phyloP scores from a whole-genome alignment of 2,113 vertebrate genomes.

The Pangasianodon gigas region DNA sequence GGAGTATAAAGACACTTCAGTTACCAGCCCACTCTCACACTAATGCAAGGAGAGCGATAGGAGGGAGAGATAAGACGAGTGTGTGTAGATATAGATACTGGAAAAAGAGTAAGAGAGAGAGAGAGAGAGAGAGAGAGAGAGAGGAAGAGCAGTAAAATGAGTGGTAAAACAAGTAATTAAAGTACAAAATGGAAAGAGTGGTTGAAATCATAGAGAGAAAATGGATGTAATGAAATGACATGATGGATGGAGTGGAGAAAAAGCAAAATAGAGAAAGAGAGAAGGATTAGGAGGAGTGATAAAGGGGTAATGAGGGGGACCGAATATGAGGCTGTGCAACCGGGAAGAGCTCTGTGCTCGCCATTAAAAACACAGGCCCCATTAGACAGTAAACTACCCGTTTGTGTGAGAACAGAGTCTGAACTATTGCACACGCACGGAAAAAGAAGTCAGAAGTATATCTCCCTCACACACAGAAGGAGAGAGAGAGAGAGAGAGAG shows the following conservation, averaged over 20 bases:
- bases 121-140: constrained; percentile 3
- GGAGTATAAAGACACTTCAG: constrained; percentile 57
- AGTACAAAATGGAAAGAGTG: constrained; percentile 40
- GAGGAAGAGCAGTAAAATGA: constrained; percentile 12
- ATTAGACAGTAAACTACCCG: constrained; percentile 60
- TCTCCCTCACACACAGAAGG: constrained; percentile 8
- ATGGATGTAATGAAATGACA: constrained; percentile 18
- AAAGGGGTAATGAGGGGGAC: constrained; percentile 60
- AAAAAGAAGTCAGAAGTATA: constrained; percentile 18
- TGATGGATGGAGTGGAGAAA: constrained; percentile 21
- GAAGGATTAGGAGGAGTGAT: constrained; percentile 52
- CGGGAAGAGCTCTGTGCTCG: constrained; percentile 51
- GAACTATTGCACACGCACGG: constrained; percentile 35
- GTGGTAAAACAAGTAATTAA: constrained; percentile 51
- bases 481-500: background rate
- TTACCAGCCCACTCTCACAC: constrained; percentile 51
- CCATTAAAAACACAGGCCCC: constrained; percentile 61
- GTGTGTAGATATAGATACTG: background rate
- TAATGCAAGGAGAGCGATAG: constrained; percentile 44
- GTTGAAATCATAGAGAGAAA: constrained; percentile 38
- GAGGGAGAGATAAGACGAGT: background rate
- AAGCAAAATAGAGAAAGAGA: constrained; percentile 22
- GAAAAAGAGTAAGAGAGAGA: background rate
- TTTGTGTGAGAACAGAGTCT: constrained; percentile 46
- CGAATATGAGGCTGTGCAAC: constrained; percentile 51